Conservation (phyloP, 2,797 vertebrate genomes). For the Tapera naevia region DNA sequence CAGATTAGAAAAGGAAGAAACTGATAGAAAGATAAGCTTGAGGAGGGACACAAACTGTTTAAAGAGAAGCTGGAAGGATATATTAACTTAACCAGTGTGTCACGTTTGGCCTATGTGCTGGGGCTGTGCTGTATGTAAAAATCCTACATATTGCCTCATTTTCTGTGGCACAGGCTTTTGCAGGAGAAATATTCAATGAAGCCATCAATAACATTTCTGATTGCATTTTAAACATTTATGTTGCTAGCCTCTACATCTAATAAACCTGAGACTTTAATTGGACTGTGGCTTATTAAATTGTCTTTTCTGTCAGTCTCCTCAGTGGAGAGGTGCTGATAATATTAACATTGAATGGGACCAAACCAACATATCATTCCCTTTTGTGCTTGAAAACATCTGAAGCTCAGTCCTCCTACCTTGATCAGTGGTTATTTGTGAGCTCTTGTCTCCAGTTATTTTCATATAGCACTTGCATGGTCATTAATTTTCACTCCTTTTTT, state of each 20-base stretch:
- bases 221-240: conserved; percentile 58
- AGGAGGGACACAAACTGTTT: not conserved
- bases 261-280: conserved; percentile 24
- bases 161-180: not conserved
- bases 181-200: conserved; percentile 17
- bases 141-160: not conserved
- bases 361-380: not conserved
- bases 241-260: conserved; percentile 3
- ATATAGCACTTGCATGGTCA: not conserved
- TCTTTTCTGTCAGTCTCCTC: not conserved
- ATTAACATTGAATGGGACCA: not conserved
- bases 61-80: not conserved
- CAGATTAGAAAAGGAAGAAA: not conserved
- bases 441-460: conserved; percentile 13
- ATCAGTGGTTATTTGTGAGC: not conserved
- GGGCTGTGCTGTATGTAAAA: not conserved
- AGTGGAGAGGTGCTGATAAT: not conserved
- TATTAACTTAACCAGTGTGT: not conserved
- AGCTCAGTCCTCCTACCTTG: not conserved
- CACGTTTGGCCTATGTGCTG: no score
- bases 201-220: conserved; percentile 30
- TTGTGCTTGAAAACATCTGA: not conserved
- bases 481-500: conserved; percentile 52
- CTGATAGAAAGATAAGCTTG: not conserved
- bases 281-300: conserved; percentile 19